Base-by-base conservation (phyloP, 1,140 invertebrate genomes). In the Pseudomyrmex sp. region DNA sequence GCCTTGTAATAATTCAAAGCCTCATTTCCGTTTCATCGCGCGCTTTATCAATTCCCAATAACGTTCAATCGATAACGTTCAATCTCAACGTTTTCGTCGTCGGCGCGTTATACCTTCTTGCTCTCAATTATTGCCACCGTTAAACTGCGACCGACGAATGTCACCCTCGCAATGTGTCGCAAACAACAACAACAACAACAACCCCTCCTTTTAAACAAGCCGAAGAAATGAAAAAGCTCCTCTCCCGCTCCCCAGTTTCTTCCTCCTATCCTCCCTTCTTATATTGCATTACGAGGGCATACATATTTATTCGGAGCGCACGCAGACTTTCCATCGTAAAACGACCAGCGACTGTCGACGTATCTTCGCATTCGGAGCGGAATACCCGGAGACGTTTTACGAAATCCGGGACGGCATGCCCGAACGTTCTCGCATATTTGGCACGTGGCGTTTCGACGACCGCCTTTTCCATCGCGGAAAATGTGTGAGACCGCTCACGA, bases 301-400 rank as follows among this genome's bases (percentile, higher is more conserved):
- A 85, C 89, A 90, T 90, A 90, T 90, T 90, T 90, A 90, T 90
- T 86, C 83, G 35, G 35, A 82, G 82, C 86, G 74, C 88, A 86
- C 86, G 80, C 82, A 87, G 84, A 87, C 74, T 90, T 73, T 56
- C 74, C 69, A 80, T 82, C 83, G 87, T 85, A 86, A 77, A 83
- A 54, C 82, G 59, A 72, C 76, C 35, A 5, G 79, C 84, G 75
- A 66, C 52, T 48, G 69, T 66, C 76, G 75, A 80, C 84, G 83
- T 87, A 90, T 86, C 83, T 65, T 85, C 68, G 73, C 65, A 77
- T 87, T 80, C 88, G 18, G 18, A 56, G 74, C 86, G 76, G 58
- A 73, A 86, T 77, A 80, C 75, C 77, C 73, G 44, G 35, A 61
- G 77, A 86, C 88, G 73, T 89, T 89, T 35, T 86, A 87, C 82